A percentile compares a stretch with the other conserved stretches of the same genome.
phyloP scores from a whole-genome alignment of 2,888 invertebrate genomes.

The Thysanoteuthis rhombus region DNA sequence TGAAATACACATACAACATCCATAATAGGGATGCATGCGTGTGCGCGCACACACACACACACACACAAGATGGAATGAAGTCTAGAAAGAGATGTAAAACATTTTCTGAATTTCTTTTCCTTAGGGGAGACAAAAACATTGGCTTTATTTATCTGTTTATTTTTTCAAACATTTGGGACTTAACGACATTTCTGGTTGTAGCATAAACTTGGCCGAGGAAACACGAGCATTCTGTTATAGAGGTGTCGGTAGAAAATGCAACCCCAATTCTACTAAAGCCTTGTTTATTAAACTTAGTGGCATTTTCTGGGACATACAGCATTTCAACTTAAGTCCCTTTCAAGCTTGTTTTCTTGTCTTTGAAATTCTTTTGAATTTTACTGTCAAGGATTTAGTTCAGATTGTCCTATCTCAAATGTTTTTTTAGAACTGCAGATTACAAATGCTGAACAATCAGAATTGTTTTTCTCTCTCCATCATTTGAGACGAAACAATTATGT shows the following conservation, averaged over 20 bases:
- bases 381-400: no score
- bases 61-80: not conserved
- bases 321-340: not conserved
- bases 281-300: not conserved
- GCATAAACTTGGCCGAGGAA: not conserved
- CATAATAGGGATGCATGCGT: not conserved
- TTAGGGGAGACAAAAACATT: not conserved
- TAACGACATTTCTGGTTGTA: not conserved
- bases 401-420: no score
- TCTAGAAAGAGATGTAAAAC: not conserved
- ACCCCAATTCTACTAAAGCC: not conserved
- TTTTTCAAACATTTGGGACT: not conserved
- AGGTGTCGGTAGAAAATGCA: not conserved
- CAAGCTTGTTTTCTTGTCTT: not conserved
- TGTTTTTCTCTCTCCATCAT: no score
- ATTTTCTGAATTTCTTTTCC: not conserved
- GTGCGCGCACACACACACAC: not conserved
- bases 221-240: not conserved
- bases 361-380: not conserved
- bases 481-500: no score
- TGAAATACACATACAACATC: not conserved
- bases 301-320: not conserved
- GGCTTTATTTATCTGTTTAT: not conserved
- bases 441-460: no score
- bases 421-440: no score